Conservation (phyloP, 1,140 invertebrate genomes). For the Ganaspis sp. region DNA sequence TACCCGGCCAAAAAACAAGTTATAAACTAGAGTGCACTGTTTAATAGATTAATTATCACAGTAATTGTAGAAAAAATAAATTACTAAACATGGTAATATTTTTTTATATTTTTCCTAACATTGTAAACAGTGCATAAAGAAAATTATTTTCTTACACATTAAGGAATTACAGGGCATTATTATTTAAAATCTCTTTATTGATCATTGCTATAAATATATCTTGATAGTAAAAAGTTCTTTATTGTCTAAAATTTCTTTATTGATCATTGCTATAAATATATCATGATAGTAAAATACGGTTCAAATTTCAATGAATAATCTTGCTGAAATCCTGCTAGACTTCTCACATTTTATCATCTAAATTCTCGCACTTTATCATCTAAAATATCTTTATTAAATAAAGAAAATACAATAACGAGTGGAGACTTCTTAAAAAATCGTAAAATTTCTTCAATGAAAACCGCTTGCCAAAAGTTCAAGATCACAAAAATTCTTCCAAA, state of each 20-base stretch:
- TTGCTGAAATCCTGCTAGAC: constrained; percentile 20
- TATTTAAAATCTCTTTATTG: not conserved
- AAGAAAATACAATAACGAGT: not conserved
- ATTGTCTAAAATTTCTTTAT: not conserved
- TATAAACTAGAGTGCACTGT: constrained; percentile 49
- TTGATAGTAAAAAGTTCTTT: not conserved
- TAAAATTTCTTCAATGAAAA: constrained; percentile 2
- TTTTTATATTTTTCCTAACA: not conserved
- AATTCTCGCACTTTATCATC: no score
- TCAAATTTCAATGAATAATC: not conserved
- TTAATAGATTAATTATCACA: constrained; percentile 41
- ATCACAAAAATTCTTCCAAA: not conserved
- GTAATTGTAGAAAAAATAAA: constrained; percentile 45
- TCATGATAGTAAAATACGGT: not conserved
- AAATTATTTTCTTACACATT: constrained; percentile 26
- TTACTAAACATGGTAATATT: constrained; percentile 39
- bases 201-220: constrained; percentile 14
- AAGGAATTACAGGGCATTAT: constrained; percentile 21
- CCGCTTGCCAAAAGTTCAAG: not conserved
- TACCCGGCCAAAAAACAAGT: constrained; percentile 77
- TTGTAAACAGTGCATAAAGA: not conserved
- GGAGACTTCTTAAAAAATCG: not conserved
- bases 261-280: constrained; percentile 14
- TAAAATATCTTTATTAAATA: no score
- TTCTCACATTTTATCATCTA: no score